Base-by-base conservation (phyloP, 2,797 vertebrate genomes). In the Gymnocypris eckloni region DNA sequence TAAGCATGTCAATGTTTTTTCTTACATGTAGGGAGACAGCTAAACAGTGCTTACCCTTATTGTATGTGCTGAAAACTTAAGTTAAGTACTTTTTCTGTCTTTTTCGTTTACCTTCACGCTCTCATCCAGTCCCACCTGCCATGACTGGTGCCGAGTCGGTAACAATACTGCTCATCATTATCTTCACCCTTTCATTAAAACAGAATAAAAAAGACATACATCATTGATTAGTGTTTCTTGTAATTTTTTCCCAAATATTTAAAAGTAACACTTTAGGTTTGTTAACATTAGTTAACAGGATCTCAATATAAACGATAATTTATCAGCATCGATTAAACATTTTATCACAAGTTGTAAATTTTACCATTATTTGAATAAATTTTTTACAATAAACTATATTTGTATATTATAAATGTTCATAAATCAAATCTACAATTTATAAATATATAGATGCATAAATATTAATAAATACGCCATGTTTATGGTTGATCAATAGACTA, bases 121-220 rank as follows among this genome's bases (percentile, higher is more conserved):
- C 92, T 96, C 94, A 96, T 93, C 96, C 96, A 50, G 96, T 95
- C 92, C 95, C 96, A 92, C 95, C 93, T 89, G 94, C 94, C 87
- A 92, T 89, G 88, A 95, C 92, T 92, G 94, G 94, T 76, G 93
- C 92, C 85, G 92, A 95, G 94, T 91, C 90, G 86, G 92, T 91
- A 91, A 90, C 91, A 86, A 83, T 92, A 89, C 85, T 92, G 89
- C 92, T 92, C 95, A 96, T 96, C 83, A 59, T 78, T 37, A 39
- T 81, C 90, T 90, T 94, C 87, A 92, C 85, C 78, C 83, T 92
- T 87, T 93, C 95, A 87, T 12, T 39, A 82, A 87, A 81, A 88
- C 9, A 87, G 18, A 25, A 79, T 73, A 86, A 43, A 89, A 4
- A 45, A 84, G 39, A 83, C 5, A 41, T 5, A 33, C 1, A 56